Base-by-base conservation (phyloP, 2,888 invertebrate species). In the Synanthedon tipuliformis region DNA sequence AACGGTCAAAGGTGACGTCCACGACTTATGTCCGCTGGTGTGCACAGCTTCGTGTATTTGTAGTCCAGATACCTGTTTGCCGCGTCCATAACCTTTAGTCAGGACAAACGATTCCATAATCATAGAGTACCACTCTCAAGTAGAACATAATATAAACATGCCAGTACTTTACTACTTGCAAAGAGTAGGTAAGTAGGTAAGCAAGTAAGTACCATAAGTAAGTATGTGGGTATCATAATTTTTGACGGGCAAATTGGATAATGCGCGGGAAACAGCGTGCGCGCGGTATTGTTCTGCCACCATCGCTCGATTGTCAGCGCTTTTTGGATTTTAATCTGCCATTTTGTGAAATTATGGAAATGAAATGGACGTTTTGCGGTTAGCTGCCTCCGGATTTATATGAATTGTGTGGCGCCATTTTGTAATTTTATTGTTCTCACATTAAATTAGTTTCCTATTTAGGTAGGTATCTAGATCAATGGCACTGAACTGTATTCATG, bases 231-330 rank as follows among this genome's bases (percentile, higher is more conserved):
- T 45, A 45, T 45, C 45, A 49, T 18, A 16, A 27, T 66, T 81
- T 84, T 81, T 85, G 86, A 87, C 85, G 80, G 75, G 74, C 68
- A 84, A 87, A 87, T 82, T 86, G 78, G 77, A 79, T 81, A 82
- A 85, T 81, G 68, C 69, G 68, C 75, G 78, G 78, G 78, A 81
- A 76, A 75, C 68, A 65, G 67, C 61, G 63, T 59, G 62, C 59
- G 63, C 59, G 61, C 61, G 59, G 64, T 71, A 85, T 87, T 86
- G 85, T 85, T 77, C 76, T 77, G 80, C 69, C 73, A 68, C 62
- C 65, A 69, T 64, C 65, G 66, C 62, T 63, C 67, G 71, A 77
- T 81, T 84, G 84, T 84, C 84, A 80, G 73, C 64, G 69, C 71
- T 78, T 79, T 82, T 81, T 72, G 74, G 78, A 79, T 80, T 82